Conservation (phyloP, 2,888 invertebrate genomes). For the Cantharis rustica region DNA sequence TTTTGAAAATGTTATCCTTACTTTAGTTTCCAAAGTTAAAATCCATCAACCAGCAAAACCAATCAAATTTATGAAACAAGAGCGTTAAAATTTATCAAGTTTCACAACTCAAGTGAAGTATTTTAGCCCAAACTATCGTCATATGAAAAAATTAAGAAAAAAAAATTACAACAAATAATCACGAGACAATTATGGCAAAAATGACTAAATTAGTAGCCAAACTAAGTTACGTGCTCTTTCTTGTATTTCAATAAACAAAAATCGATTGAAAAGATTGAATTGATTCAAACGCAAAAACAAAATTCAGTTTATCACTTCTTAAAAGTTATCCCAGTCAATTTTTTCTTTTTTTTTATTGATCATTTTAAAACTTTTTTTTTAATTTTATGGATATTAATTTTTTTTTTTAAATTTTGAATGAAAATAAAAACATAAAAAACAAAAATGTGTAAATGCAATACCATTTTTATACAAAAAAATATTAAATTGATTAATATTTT, state of each 20-base stretch:
- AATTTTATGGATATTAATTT: not conserved
- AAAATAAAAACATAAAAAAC: not conserved
- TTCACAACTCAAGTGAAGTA: not conserved
- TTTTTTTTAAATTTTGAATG: not conserved
- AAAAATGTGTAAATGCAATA: not conserved
- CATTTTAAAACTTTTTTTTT: not conserved
- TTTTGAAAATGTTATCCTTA: not conserved
- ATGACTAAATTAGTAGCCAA: conserved; percentile 19
- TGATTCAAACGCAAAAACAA: not conserved
- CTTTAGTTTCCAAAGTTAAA: not conserved
- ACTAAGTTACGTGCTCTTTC: conserved; percentile 19
- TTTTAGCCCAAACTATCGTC: not conserved
- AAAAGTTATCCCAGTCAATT: not conserved
- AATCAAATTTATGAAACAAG: not conserved
- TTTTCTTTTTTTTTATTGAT: not conserved
- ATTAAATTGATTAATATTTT: not conserved
- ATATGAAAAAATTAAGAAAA: not conserved
- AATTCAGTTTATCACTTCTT: conserved; percentile 2
- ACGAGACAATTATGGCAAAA: conserved; percentile 24
- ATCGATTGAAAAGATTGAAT: not conserved
- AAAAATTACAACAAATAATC: conserved; percentile 14
- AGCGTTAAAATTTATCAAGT: not conserved
- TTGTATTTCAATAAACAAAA: not conserved
- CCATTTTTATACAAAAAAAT: not conserved
- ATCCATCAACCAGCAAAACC: not conserved